phyloP scores from a whole-genome alignment of 1,140 invertebrate species.

The Arctopsyche grandis region DNA sequence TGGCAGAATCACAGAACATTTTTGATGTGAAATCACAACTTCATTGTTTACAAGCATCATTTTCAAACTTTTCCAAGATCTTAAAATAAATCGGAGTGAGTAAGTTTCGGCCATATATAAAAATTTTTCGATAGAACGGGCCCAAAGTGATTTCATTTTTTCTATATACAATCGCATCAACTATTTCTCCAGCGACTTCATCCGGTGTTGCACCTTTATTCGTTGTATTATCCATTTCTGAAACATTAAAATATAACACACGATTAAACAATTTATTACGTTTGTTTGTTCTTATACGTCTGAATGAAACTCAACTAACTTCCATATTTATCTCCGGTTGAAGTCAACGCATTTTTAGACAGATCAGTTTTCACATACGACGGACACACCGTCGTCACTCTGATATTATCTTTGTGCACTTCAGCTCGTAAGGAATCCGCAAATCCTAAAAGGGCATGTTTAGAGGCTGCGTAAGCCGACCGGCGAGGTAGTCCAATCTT shows the following conservation, averaged over 20 bases:
- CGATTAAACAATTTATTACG: conserved; percentile 1
- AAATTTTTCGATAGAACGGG: conserved; percentile 58
- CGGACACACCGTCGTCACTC: conserved; percentile 85
- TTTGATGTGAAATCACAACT: background rate
- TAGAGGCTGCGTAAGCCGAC: conserved; percentile 91
- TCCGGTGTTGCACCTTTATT: conserved; percentile 74
- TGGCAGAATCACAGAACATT: background rate
- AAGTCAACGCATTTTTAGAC: conserved; percentile 89
- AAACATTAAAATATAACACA: conserved; percentile 11
- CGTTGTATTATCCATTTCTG: conserved; percentile 72
- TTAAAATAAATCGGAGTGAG: conserved; percentile 40
- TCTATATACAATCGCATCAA: conserved; percentile 72
- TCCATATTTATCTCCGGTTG: conserved; percentile 69
- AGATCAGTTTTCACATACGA: conserved; percentile 91
- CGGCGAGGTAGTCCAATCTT: conserved; percentile 89
- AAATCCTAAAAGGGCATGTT: conserved; percentile 93
- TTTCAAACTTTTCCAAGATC: conserved; percentile 28
- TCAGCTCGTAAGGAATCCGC: conserved; percentile 84
- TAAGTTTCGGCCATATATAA: conserved; percentile 31
- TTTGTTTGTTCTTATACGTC: too few relatives aligned
- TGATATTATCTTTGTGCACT: conserved; percentile 77
- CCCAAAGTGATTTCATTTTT: conserved; percentile 77
- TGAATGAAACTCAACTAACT: background rate
- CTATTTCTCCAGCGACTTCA: conserved; percentile 73
- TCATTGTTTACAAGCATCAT: background rate